These are phyloP conservation scores for Bursaphelenchus okinawaensis DNA, from an alignment of 2,888 invertebrate species.

Conservation along the genomic window DNA sequence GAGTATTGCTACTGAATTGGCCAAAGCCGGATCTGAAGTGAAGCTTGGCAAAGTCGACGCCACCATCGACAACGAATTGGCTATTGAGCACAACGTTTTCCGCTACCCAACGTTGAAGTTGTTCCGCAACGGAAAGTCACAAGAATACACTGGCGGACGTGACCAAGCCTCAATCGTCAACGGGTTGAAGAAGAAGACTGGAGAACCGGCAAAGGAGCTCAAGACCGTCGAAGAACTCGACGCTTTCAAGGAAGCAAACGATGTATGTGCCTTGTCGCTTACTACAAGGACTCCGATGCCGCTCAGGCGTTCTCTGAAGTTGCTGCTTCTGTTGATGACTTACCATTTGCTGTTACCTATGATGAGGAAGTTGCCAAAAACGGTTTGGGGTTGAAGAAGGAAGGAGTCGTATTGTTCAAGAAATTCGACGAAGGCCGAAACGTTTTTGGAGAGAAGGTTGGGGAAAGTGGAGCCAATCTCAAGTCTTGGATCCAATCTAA, in stretches of 20 bases:
- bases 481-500: slow-evolving; percentile 52
- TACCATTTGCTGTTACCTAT: slow-evolving; percentile 78
- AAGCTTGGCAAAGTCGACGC: slow-evolving; percentile 93
- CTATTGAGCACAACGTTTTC: slow-evolving; percentile 77
- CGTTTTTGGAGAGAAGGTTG: slow-evolving; percentile 42
- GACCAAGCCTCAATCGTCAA: slow-evolving; percentile 81
- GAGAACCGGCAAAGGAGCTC: slow-evolving; percentile 81
- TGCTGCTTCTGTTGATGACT: slow-evolving; percentile 77
- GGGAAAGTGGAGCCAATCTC: slow-evolving; percentile 12
- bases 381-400: slow-evolving; percentile 71
- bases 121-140: slow-evolving; percentile 76
- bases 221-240: slow-evolving; percentile 75
- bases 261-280: slow-evolving; percentile 82
- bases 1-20: too few species aligned
- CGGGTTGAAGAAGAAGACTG: slow-evolving; percentile 94
- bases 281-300: slow-evolving; percentile 72
- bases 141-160: slow-evolving; percentile 87
- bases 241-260: slow-evolving; percentile 72
- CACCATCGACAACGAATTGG: slow-evolving; percentile 80
- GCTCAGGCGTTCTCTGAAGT: slow-evolving; percentile 78
- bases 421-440: slow-evolving; percentile 60
- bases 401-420: slow-evolving; percentile 78
- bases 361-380: slow-evolving; percentile 74
- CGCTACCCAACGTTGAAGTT: slow-evolving; percentile 98
- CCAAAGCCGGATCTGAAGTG: too few species aligned